Evolutionary conservation across 2,797 vertebrate species (phyloP).

Genomic region (Myotis planiceps): DNA sequence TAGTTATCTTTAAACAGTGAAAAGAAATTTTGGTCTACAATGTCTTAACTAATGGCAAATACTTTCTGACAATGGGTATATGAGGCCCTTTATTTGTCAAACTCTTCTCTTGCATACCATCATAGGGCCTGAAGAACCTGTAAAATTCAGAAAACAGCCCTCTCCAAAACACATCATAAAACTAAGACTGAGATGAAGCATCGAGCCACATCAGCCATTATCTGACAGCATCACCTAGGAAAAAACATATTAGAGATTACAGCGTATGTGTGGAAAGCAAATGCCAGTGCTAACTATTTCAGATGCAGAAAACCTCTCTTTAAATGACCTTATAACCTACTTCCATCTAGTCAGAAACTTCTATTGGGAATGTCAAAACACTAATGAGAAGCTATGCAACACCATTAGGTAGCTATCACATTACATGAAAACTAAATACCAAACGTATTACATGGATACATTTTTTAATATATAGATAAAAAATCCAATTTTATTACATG

Average conservation of each 20-base stretch:
- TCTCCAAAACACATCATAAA: constrained; percentile 97
- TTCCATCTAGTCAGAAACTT: constrained; percentile 63
- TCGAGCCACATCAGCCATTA: constrained; percentile 96
- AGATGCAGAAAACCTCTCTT: constrained; percentile 82
- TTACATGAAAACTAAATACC: constrained; percentile 34
- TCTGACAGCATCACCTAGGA: constrained; percentile 97
- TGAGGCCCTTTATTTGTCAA: constrained; percentile 89
- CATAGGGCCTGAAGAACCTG: constrained; percentile 95
- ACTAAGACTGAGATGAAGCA: constrained; percentile 96
- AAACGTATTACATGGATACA: constrained; percentile 40
- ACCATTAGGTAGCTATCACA: background rate
- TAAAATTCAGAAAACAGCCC: constrained; percentile 98
- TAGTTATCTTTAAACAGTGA: constrained; percentile 80
- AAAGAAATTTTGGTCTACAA: constrained; percentile 82
- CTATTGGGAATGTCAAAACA: constrained; percentile 28
- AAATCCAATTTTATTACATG: constrained; percentile 41
- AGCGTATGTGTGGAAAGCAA: constrained; percentile 99
- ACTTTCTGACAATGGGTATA: constrained; percentile 85
- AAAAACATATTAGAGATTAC: constrained; percentile 99
- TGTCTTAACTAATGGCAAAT: constrained; percentile 83
- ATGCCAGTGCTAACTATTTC: constrained; percentile 86
- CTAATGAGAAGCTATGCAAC: constrained; percentile 49
- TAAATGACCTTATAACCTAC: constrained; percentile 60
- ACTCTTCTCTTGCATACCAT: constrained; percentile 97
- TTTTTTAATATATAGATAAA: constrained; percentile 47